Conservation (phyloP, 2,797 vertebrate species). For the Otolemur crassicaudatus region DNA sequence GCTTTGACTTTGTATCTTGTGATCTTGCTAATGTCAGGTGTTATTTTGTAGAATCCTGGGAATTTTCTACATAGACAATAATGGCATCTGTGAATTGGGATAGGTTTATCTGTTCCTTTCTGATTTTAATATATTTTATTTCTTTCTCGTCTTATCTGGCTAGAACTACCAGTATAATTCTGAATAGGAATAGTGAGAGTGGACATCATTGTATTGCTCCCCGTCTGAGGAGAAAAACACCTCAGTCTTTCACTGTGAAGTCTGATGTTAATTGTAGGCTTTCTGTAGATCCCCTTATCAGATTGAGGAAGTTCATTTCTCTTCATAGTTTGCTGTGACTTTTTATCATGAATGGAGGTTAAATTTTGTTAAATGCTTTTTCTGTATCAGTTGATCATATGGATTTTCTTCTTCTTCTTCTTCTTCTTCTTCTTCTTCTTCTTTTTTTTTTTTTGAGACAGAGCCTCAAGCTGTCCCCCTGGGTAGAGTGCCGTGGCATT, state of each 20-base stretch:
- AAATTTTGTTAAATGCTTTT: constrained; percentile 24
- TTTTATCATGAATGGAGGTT: neutral
- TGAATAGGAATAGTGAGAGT: neutral
- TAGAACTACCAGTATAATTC: neutral
- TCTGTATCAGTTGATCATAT: neutral
- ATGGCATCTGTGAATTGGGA: neutral
- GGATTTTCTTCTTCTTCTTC: neutral
- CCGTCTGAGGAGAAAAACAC: neutral
- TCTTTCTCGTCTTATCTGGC: neutral
- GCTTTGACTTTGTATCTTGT: constrained; percentile 13
- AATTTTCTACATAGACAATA: neutral
- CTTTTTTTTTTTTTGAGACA: no score
- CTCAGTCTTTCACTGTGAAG: neutral
- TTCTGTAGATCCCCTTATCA: constrained; percentile 9
- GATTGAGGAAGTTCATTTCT: neutral
- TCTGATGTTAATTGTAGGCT: neutral
- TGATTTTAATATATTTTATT: neutral
- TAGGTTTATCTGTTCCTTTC: constrained; percentile 12
- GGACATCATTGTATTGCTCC: neutral
- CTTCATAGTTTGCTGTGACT: neutral
- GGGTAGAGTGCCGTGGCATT: no score
- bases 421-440: no score
- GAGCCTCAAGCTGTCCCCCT: no score
- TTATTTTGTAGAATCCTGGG: constrained; percentile 31
- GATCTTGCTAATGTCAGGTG: neutral